Conservation (phyloP, 92 coral and sea anemone species). For the Hydrozoanthus gracilis region DNA sequence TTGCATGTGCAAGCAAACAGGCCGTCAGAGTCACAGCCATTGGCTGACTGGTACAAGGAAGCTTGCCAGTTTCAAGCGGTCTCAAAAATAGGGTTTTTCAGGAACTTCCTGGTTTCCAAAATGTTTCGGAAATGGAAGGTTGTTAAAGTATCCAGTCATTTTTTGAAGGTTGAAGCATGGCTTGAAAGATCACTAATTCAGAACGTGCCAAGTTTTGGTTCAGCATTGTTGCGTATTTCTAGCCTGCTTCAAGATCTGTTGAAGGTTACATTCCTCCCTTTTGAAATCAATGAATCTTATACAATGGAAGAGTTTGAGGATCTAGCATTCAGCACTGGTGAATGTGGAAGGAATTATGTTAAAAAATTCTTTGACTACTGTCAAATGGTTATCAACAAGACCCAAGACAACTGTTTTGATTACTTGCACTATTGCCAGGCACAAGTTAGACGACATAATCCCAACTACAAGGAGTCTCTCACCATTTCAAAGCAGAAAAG, state of each 20-base stretch:
- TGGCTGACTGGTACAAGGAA: conserved; percentile 94
- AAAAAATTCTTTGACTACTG: conserved; percentile 90
- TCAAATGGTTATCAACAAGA: conserved; percentile 87
- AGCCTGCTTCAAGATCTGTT: conserved; percentile 83
- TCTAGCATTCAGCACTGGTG: conserved; percentile 67
- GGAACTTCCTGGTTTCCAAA: conserved; percentile 86
- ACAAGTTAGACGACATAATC: conserved; percentile 81
- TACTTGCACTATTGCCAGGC: conserved; percentile 93
- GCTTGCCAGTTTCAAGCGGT: conserved; percentile 87
- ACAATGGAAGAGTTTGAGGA: conserved; percentile 89
- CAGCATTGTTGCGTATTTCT: conserved; percentile 90
- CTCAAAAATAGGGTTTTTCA: conserved; percentile 81
- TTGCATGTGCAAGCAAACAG: conserved; percentile 82
- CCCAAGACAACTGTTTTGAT: conserved; percentile 95
- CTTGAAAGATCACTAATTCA: conserved; percentile 74
- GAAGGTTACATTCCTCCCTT: conserved; percentile 92
- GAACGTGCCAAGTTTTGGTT: conserved; percentile 96
- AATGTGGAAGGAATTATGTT: conserved; percentile 75
- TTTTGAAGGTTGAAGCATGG: conserved; percentile 73
- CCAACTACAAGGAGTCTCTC: conserved; percentile 86
- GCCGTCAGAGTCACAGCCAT: conserved; percentile 89
- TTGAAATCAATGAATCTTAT: conserved; percentile 70
- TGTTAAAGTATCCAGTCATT: conserved; percentile 81
- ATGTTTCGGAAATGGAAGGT: conserved; percentile 87
- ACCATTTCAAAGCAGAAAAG: conserved; percentile 84